Percentiles rank a stretch among this genome's conserved stretches.
phyloP scores from a whole-genome alignment of 2,888 invertebrate species.

The Ommatoiulus sabulosus region DNA sequence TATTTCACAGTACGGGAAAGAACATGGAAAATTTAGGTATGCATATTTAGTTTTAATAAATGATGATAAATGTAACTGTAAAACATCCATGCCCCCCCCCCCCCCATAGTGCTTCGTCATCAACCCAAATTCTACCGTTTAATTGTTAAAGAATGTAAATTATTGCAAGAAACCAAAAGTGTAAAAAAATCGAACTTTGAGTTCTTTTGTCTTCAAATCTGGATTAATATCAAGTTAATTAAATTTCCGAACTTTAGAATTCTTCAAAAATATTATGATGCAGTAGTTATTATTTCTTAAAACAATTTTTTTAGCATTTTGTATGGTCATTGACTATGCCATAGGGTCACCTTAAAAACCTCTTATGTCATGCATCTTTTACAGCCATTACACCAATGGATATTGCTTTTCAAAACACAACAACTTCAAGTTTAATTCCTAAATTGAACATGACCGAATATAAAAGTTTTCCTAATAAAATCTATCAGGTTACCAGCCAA shows the following conservation, averaged over 20 bases:
- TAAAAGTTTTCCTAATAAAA: background rate
- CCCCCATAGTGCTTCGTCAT: too few species aligned
- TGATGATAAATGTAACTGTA: too few species aligned
- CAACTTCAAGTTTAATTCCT: background rate
- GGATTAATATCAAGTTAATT: background rate
- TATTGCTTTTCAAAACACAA: background rate
- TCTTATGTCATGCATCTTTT: background rate
- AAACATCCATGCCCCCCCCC: too few species aligned
- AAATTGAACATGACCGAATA: background rate
- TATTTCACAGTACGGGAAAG: conserved; percentile 9
- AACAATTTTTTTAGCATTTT: too few species aligned
- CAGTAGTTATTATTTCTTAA: too few species aligned
- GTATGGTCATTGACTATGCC: too few species aligned
- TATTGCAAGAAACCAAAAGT: too few species aligned
- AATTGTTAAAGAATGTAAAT: too few species aligned
- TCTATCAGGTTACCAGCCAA: background rate
- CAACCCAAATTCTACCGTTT: too few species aligned
- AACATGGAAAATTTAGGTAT: conserved; percentile 6
- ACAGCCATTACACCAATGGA: background rate
- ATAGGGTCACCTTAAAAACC: background rate
- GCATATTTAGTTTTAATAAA: background rate
- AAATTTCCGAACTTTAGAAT: background rate
- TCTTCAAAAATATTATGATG: too few species aligned
- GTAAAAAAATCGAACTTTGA: too few species aligned
- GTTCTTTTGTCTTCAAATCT: background rate